Evolutionary conservation across 2,888 invertebrate species (phyloP).

Genomic region (Pharmacophagus antenor): DNA sequence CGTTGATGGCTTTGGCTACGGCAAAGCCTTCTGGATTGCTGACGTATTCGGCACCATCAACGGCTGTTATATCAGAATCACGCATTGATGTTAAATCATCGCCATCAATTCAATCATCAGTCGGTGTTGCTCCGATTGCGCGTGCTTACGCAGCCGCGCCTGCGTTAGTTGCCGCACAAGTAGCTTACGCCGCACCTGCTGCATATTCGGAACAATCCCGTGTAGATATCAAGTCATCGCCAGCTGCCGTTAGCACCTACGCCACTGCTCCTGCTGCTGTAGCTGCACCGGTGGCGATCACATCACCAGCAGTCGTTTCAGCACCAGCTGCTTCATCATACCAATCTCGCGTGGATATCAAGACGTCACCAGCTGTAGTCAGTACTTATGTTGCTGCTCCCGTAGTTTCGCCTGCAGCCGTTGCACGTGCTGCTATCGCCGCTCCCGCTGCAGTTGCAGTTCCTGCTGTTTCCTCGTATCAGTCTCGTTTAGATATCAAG

Average conservation of each 20-base stretch:
- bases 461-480: slow-evolving; percentile 48
- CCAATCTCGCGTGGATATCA: slow-evolving; percentile 70
- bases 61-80: slow-evolving; percentile 54
- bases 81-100: slow-evolving; percentile 60
- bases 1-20: slow-evolving; percentile 74
- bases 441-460: slow-evolving; percentile 41
- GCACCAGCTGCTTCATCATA: slow-evolving; percentile 56
- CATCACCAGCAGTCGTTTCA: slow-evolving; percentile 37
- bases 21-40: slow-evolving; percentile 51
- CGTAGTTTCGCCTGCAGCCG: neutral
- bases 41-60: slow-evolving; percentile 38
- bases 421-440: slow-evolving; percentile 45
- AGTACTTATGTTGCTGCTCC: slow-evolving; percentile 34
- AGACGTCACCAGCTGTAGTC: slow-evolving; percentile 45
- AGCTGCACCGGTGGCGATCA: slow-evolving; percentile 38
- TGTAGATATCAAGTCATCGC: slow-evolving; percentile 31
- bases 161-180: slow-evolving; percentile 40
- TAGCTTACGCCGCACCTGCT: slow-evolving; percentile 48
- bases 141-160: slow-evolving; percentile 30
- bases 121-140: slow-evolving; percentile 46
- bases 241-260: slow-evolving; percentile 16
- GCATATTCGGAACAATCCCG: slow-evolving; percentile 41
- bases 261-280: slow-evolving; percentile 45
- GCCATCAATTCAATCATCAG: slow-evolving; percentile 41
- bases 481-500: slow-evolving; percentile 69